Base-by-base conservation (phyloP, 2,797 vertebrate genomes). In the Lacerta bilineata region DNA sequence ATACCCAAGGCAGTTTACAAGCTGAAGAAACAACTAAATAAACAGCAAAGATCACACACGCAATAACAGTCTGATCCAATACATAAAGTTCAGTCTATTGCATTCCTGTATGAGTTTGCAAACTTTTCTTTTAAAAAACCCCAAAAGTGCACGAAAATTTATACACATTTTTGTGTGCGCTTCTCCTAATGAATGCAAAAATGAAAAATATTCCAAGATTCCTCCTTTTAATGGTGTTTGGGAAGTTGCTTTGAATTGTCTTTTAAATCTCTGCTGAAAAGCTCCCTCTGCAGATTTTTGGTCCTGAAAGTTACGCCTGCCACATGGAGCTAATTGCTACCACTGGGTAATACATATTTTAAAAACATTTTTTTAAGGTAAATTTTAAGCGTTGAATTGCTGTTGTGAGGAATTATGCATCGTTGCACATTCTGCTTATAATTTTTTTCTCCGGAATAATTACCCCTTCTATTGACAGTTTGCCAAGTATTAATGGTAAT, bases 381-480 rank as follows among this genome's bases (percentile, higher is more conserved):
- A 94, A 95, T 95, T 95, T 94, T 94, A 93, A 94, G 91, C 89
- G 33, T 29, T 84, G 78, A 93, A 92, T 93, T 87, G 79, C 93
- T 95, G 95, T 93, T 92, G 7, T 89, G 90, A 91, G 89, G 92
- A 96, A 96, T 95, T 95, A 96, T 96, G 95, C 95, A 95, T 96
- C 95, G 86, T 91, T 94, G 91, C 92, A 94, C 93, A 92, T 94
- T 93, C 87, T 94, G 91, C 94, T 96, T 95, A 91, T 94, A 95
- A 95, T 97, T 97, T 33, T 33, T 55, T 91, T 93, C 91, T 95
- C 94, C 94, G 93, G 83, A 96, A 93, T 97, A 97, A 97, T 97
- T 97, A 94, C 85, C 95, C 95, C 95, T 96, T 96, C 93, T 96
- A 96, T 97, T 96, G 96, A 96, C 95, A 96, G 90, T 95, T 95